phyloP scores from a whole-genome alignment of 2,113 vertebrate species.

The Halcyon senegalensis region DNA sequence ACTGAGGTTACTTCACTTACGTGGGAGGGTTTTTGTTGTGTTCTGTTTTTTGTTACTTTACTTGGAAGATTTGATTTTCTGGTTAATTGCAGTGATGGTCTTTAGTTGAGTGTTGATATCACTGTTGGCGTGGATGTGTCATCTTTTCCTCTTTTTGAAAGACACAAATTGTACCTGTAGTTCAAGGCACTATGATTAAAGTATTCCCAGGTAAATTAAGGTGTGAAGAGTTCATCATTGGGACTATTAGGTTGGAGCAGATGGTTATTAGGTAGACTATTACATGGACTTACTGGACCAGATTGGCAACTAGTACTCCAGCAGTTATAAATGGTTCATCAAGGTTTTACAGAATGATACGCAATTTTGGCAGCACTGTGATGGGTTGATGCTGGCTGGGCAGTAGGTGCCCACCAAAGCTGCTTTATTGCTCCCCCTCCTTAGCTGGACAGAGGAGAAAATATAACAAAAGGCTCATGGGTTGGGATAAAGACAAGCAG shows the following conservation, averaged over 20 bases:
- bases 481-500: background rate
- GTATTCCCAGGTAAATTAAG: background rate
- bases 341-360: background rate
- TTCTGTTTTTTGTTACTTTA: background rate
- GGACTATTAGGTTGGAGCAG: background rate
- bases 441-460: background rate
- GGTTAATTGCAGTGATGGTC: background rate
- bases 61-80: background rate
- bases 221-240: background rate
- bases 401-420: background rate
- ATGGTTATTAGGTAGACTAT: background rate
- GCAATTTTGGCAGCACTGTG: background rate
- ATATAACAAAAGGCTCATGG: background rate
- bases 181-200: background rate
- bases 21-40: background rate
- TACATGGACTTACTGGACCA: background rate
- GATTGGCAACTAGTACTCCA: background rate
- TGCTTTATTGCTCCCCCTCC: background rate
- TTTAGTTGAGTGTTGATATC: background rate
- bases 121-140: background rate
- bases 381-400: background rate
- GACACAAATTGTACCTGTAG: background rate
- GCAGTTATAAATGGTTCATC: background rate
- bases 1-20: background rate
- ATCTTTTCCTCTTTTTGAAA: background rate